phyloP scores from a whole-genome alignment of 2,113 vertebrate species.

The Rafetus swinhoei region DNA sequence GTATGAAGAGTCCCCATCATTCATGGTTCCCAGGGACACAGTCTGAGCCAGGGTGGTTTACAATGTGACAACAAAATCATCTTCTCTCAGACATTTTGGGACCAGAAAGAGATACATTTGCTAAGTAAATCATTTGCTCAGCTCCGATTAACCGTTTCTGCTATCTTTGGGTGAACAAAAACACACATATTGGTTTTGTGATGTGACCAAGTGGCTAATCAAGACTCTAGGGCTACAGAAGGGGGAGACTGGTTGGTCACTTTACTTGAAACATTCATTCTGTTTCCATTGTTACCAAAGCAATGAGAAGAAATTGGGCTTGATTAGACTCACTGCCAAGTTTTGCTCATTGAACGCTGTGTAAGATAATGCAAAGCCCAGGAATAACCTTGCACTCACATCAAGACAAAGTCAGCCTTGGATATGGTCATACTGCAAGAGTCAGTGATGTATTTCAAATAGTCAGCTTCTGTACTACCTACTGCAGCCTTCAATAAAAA shows the following conservation, averaged over 20 bases:
- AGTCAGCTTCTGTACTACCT: background rate
- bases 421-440: background rate
- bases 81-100: background rate
- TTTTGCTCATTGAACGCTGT: background rate
- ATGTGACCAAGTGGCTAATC: background rate
- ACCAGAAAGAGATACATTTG: background rate
- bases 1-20: background rate
- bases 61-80: background rate
- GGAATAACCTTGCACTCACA: background rate
- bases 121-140: background rate
- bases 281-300: background rate
- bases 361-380: background rate
- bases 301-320: background rate
- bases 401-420: background rate
- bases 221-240: background rate
- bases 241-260: background rate
- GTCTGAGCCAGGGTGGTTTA: background rate
- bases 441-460: background rate
- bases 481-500: background rate
- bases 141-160: background rate
- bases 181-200: background rate
- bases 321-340: background rate
- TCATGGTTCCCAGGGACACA: background rate
- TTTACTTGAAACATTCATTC: background rate
- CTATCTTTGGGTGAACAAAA: background rate